Evolutionary conservation across 1,140 invertebrate species (phyloP).

Genomic region (Coenobita brevimanus): DNA sequence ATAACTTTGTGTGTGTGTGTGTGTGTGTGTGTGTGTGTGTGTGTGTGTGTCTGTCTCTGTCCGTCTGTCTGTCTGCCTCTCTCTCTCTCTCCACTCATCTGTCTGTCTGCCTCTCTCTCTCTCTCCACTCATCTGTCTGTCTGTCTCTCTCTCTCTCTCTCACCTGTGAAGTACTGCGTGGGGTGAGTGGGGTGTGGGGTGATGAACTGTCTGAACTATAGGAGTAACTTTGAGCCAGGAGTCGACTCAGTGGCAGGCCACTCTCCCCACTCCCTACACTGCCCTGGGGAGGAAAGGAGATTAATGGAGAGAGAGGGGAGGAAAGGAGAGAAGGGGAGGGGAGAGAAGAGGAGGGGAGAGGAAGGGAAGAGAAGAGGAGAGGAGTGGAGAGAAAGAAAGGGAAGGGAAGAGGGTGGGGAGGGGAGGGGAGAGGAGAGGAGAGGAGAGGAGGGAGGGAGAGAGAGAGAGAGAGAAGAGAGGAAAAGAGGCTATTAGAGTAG

Average conservation of each 20-base stretch:
- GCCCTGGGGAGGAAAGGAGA: neutral
- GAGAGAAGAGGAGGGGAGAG: neutral
- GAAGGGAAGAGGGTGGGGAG: neutral
- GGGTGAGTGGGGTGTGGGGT: slow-evolving; percentile 42
- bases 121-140: too few species aligned
- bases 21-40: too few species aligned
- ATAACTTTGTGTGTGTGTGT: too few species aligned
- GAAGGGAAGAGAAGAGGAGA: neutral
- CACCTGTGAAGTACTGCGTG: slow-evolving; percentile 42
- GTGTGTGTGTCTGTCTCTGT: too few species aligned
- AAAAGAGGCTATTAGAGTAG: neutral
- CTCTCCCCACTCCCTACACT: slow-evolving; percentile 16
- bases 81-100: too few species aligned
- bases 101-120: too few species aligned
- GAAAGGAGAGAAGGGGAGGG: neutral
- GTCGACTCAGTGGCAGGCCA: slow-evolving; percentile 46
- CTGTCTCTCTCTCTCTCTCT: neutral
- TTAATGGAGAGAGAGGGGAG: neutral
- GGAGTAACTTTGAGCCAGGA: slow-evolving; percentile 51
- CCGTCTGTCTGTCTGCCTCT: too few species aligned
- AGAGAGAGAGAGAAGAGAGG: neutral
- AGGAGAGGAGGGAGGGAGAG: neutral
- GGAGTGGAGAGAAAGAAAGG: neutral
- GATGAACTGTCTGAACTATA: slow-evolving; percentile 58
- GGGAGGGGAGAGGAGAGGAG: neutral